Conservation (phyloP, 2,888 invertebrate genomes). For the Rhingia campestris region DNA sequence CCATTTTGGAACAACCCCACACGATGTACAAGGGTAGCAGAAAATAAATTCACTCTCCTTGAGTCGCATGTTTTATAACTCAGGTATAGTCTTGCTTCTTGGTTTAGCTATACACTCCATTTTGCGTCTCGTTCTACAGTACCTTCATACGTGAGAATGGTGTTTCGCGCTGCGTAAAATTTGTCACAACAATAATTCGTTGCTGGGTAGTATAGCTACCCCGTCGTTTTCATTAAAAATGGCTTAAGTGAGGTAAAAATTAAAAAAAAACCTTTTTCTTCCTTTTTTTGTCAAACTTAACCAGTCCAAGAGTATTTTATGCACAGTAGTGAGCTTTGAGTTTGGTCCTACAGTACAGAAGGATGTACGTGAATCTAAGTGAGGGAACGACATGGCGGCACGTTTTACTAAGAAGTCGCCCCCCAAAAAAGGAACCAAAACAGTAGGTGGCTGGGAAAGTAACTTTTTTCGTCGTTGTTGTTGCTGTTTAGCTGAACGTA, state of each 20-base stretch:
- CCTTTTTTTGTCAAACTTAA: not conserved
- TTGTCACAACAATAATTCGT: conserved; percentile 73
- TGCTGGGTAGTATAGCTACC: conserved; percentile 60
- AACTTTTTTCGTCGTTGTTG: conserved; percentile 22
- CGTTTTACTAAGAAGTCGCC: conserved; percentile 56
- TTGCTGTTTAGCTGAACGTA: conserved; percentile 28
- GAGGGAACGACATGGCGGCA: conserved; percentile 61
- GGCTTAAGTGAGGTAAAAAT: conserved; percentile 65
- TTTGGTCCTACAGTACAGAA: conserved; percentile 44
- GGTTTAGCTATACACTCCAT: conserved; percentile 31
- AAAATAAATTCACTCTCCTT: conserved; percentile 70
- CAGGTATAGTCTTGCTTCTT: conserved; percentile 64
- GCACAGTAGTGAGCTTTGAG: conserved; percentile 68
- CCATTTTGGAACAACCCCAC: conserved; percentile 43
- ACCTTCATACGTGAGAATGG: conserved; percentile 50
- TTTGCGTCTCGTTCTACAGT: conserved; percentile 4
- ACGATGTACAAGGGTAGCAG: conserved; percentile 50
- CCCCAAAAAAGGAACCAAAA: conserved; percentile 36
- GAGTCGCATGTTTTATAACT: conserved; percentile 70
- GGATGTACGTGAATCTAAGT: conserved; percentile 67
- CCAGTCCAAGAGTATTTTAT: conserved; percentile 64
- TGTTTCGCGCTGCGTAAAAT: conserved; percentile 72
- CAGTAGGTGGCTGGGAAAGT: conserved; percentile 65
- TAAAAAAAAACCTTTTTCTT: conserved; percentile 20
- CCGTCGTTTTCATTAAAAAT: conserved; percentile 72